Conservation (phyloP, 1,140 invertebrate genomes). For the Cardiocondyla obscurior region DNA sequence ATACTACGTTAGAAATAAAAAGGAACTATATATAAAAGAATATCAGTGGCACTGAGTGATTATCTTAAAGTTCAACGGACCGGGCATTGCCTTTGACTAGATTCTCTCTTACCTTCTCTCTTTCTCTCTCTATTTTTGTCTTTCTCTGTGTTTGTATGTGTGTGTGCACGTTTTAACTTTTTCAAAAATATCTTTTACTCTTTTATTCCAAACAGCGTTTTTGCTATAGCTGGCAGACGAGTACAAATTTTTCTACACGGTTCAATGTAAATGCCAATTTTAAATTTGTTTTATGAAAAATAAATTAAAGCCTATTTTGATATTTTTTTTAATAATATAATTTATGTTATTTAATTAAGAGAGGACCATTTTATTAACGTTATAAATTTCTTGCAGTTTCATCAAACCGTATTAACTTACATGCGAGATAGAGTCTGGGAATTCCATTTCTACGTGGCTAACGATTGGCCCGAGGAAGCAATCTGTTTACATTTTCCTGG, state of each 20-base stretch:
- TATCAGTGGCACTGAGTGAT: slow-evolving; percentile 20
- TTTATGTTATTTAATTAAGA: slow-evolving; percentile 10
- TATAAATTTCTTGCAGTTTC: slow-evolving; percentile 87
- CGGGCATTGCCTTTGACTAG: slow-evolving; percentile 31
- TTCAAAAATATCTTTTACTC: slow-evolving; percentile 53
- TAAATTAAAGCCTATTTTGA: neutral
- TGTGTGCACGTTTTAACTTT: neutral
- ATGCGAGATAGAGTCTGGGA: slow-evolving; percentile 93
- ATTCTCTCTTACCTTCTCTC: slow-evolving; percentile 10
- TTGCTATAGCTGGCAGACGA: neutral
- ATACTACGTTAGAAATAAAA: neutral
- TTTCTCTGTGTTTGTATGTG: neutral
- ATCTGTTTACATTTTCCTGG: slow-evolving; percentile 93
- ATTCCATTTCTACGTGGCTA: slow-evolving; percentile 94
- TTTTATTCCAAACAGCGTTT: slow-evolving; percentile 49
- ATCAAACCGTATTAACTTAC: slow-evolving; percentile 94
- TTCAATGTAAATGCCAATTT: neutral
- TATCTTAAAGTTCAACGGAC: slow-evolving; percentile 42
- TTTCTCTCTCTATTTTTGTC: too few relatives aligned
- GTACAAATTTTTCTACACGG: neutral
- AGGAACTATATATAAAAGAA: neutral
- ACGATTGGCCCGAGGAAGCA: slow-evolving; percentile 92
- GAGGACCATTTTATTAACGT: neutral
- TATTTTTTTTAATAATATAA: neutral
- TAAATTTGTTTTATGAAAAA: neutral